Evolutionary conservation across 2,797 vertebrate species (phyloP), one percentile per base, ranked within the genome.

Genomic region (Ctenopoma multispine): DNA sequence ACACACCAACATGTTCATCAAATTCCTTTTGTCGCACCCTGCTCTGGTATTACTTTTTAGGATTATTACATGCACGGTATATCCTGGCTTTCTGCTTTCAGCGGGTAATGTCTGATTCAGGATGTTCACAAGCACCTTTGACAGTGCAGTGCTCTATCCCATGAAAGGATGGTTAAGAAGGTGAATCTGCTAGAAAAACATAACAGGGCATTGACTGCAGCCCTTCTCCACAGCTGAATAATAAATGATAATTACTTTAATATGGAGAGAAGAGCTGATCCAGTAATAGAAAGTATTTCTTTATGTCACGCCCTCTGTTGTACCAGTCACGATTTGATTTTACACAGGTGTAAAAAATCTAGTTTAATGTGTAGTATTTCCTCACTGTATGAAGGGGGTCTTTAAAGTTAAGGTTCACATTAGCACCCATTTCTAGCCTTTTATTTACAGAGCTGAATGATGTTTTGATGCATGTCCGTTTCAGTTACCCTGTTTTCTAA

Each of bases 71-170:
- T 48, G 29, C 65, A 15, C 56, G 46, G 36, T 36, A 44, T 27
- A 54, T 56, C 61, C 36, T 57, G 56, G 64, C 49, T 48, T 51
- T 60, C 60, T 23, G 60, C 36, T 67, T n/a, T 63, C 31, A 55
- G 34, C 40, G 1, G 61, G 48, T 54, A 43, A 10, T 14, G n/a
- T 61, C 66, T 55, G 63, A 61, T 56, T 72, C 50, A 31, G 34
- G 29, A 48, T 80, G 67, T 78, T 85, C 44, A 73, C 58, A 70
- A 44, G 49, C 23, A 73, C 24, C 47, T 70, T 44, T 77, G 53
- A 76, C 56, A 79, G 55, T 55, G 14, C 34, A 47, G 44, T 29
- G 8, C 41, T 43, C 54, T 46, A 31, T 63, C 27, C 11, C 41
- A 67, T 53, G 61, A 70, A 75, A 72, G 64, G 53, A 13, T 40